These are phyloP conservation scores for Acanthopagrus latus DNA, from an alignment of 2,797 vertebrate genomes.

Conservation along the genomic window DNA sequence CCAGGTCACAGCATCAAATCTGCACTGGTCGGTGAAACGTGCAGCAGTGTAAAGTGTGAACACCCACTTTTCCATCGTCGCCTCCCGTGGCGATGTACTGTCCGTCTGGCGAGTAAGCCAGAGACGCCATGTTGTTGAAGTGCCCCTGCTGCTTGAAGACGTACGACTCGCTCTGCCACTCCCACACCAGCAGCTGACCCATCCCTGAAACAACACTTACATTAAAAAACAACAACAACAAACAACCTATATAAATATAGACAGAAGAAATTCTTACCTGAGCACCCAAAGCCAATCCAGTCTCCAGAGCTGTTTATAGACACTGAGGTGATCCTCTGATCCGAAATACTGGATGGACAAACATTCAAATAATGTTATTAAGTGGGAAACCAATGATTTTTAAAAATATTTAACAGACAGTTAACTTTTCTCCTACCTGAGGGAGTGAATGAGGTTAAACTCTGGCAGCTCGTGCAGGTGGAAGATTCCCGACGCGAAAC, in stretches of 20 bases:
- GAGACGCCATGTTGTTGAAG: conserved; percentile 95
- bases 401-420: neutral
- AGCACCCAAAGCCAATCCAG: conserved; percentile 97
- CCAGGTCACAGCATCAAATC: no score
- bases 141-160: conserved; percentile 98
- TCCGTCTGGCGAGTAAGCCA: conserved; percentile 95
- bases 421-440: conserved; percentile 85
- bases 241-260: no score
- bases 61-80: conserved; percentile 93
- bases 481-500: conserved; percentile 96
- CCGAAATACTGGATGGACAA: conserved; percentile 89
- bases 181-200: conserved; percentile 98
- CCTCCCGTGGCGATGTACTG: conserved; percentile 95
- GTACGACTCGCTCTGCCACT: conserved; percentile 98
- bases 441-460: conserved; percentile 95
- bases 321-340: conserved; percentile 91
- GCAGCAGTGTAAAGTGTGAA: neutral
- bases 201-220: conserved; percentile 81
- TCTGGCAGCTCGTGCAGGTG: conserved; percentile 98
- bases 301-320: conserved; percentile 92
- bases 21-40: neutral
- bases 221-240: neutral
- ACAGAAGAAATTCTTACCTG: conserved; percentile 80
- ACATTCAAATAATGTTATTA: neutral
- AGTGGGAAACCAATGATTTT: neutral